Evolutionary conservation across 2,113 vertebrate species (phyloP).

Genomic region (Gobiocypris rarus): DNA sequence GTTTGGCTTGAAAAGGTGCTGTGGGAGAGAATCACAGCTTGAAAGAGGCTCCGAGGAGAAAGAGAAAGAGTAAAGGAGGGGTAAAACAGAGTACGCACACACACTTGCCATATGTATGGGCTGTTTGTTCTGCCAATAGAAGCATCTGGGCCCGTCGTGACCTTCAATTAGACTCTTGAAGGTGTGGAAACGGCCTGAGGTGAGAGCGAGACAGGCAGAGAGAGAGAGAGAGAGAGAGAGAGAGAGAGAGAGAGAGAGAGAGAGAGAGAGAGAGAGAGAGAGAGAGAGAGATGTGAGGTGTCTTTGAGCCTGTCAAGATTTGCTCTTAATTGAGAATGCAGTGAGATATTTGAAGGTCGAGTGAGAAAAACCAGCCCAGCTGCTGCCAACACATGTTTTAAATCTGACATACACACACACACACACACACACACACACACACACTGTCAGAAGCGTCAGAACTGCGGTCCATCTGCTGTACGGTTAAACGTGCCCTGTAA

Average conservation of each 20-base stretch:
- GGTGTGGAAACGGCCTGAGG: conserved; percentile 55
- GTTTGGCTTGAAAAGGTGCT: conserved; percentile 76
- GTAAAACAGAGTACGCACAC: neutral
- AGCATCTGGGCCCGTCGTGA: conserved; percentile 66
- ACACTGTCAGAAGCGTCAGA: neutral
- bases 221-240: conserved; percentile 5
- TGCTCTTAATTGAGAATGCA: conserved; percentile 61
- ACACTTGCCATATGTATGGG: conserved; percentile 51
- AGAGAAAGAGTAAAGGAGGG: conserved; percentile 13
- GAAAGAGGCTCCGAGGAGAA: conserved; percentile 58
- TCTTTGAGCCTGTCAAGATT: conserved; percentile 60
- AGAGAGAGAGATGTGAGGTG: conserved; percentile 17
- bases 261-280: neutral
- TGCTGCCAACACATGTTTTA: conserved; percentile 71
- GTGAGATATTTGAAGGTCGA: conserved; percentile 70
- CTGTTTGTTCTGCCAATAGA: conserved; percentile 60
- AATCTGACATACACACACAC: conserved; percentile 59
- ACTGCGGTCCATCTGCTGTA: conserved; percentile 69
- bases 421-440: neutral
- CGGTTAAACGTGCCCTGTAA: conserved; percentile 60
- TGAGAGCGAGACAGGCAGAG: neutral
- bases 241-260: conserved; percentile 35
- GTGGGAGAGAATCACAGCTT: conserved; percentile 54
- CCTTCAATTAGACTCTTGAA: conserved; percentile 69
- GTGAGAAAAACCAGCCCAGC: conserved; percentile 68